Base-by-base conservation (phyloP, 92 coral and sea anemone genomes). In the Porites divaricata region DNA sequence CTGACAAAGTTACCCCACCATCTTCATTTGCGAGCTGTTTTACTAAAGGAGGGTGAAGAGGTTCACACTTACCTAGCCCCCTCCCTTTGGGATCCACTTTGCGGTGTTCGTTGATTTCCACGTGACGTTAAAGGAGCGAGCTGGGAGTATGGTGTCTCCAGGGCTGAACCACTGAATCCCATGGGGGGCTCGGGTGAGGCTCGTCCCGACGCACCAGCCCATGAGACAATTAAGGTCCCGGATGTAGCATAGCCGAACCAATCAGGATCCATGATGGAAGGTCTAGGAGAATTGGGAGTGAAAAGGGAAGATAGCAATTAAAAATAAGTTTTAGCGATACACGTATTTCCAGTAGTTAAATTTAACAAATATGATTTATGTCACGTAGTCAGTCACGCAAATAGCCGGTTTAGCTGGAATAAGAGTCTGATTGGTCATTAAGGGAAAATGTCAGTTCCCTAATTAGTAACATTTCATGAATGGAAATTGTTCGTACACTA, bases 201-300 rank as follows among this genome's bases (percentile, higher is more conserved):
- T 26, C 88, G 83, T 73, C 80, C 86, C 8, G 98, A 79, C 9
- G 92, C 62, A 0, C 98, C 98, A 26, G 95, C 73, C 98, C 98
- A 94, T 9, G 98, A 84, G 28, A 87, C 85, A 65, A 94, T 96
- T 51, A 96, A 80, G 8, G 96, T 89, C 80, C 98, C 99, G 65
- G 95, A 90, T 53, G 94, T 90, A 9, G 93, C 94, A 87, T 92
- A 93, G 73, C 95, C 94, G 75, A 96, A 96, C 98, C 98, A 96
- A 67, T 90, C 92, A 35, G 98, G 94, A 80, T 92, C 98, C 95
- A 96, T 89, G 28, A 84, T 74, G n/a, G 94, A 88, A 1, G 98
- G 85, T 57, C 96, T 96, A 67, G 26, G 28, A 56, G 4, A 58
- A 62, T 52, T 17, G 21, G 69, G 14, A 41, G 45, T 17, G 25